Base-by-base conservation (phyloP, 2,113 vertebrate genomes). In the Cacatua alba region DNA sequence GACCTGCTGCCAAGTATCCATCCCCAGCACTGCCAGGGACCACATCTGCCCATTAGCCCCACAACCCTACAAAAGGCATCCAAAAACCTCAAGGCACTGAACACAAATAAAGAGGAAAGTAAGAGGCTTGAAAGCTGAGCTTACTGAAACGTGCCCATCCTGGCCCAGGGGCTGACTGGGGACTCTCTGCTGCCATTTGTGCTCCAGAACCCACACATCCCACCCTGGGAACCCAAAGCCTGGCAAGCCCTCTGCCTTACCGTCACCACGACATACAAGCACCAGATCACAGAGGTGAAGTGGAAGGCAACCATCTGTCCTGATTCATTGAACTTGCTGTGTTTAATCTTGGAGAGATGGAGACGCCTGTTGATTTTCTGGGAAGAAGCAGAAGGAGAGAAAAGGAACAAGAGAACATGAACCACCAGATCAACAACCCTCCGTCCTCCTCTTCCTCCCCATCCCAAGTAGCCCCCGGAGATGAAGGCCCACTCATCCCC, bases 361-460 rank as follows among this genome's bases (percentile, higher is more conserved):
- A 99, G 99, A n/a, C 99, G 98, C 79, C 99, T 98, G 98, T 98
- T 99, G 94, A 99, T 98, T 98, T 99, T 99, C 99, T 99, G 95
- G 41, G 86, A 59, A 53, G 19, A 13, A 43, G 67, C 77, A 81
- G 78, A 85, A 5, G n/a, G 57, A 84, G 20, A 86, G 79, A 91
- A 23, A 60, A 89, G 17, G 17, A 62, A 82, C 20, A 57, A 57
- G 16, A 71, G 60, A 64, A 72, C 6, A 8, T 91, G n/a, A 97
- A 62, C 44, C n/a, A 81, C 29, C 1, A 1, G 2, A 37, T 63
- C 41, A 64, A 41, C 24, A 81, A 35, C 7, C 19, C 14, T 57
- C 53, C 29, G 12, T 60, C 24, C 37, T 69, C 13, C 10, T 82
- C 31, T 5, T 79, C 24, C 7, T 75, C 62, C 10, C 43, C 25